Conservation (phyloP, 2,113 vertebrate genomes). For the Hypocryptadius cinnamomeus region DNA sequence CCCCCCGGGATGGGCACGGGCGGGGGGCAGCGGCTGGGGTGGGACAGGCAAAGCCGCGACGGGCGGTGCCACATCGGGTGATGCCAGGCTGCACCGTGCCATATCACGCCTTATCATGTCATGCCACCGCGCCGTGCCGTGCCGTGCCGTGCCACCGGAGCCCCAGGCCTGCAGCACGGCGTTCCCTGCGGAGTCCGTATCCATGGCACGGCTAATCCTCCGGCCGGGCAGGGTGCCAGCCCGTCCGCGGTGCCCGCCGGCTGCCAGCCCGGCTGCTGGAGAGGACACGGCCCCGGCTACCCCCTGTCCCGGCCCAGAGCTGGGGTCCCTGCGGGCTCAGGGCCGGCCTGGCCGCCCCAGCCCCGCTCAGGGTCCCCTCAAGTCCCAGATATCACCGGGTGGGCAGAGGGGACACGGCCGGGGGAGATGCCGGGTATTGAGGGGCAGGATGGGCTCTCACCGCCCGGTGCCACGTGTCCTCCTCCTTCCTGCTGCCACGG, state of each 20-base stretch:
- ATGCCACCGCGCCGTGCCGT: fast-evolving
- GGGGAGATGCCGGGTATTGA: fast-evolving
- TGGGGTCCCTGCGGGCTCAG: too few species aligned
- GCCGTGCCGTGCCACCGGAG: background rate
- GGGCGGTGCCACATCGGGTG: background rate
- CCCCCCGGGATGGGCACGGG: background rate
- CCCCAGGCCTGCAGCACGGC: background rate
- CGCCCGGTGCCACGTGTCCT: background rate
- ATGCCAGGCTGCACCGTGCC: background rate
- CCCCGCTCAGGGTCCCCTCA: background rate
- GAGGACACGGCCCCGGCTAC: background rate
- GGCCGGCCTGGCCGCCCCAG: too few species aligned
- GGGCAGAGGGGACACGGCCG: background rate
- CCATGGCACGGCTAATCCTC: conserved; percentile 29
- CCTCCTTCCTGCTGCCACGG: background rate
- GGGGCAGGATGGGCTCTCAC: background rate
- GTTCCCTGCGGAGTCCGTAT: background rate
- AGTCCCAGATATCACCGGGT: fast-evolving
- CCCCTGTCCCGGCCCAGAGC: background rate
- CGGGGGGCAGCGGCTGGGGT: background rate
- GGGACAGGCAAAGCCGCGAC: background rate
- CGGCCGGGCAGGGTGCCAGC: background rate
- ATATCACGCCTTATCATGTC: fast-evolving
- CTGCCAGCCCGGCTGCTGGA: background rate
- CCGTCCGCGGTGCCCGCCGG: background rate